These are phyloP conservation scores for Silurus asotus DNA, from an alignment of 2,113 vertebrate genomes.

Conservation along the genomic window DNA sequence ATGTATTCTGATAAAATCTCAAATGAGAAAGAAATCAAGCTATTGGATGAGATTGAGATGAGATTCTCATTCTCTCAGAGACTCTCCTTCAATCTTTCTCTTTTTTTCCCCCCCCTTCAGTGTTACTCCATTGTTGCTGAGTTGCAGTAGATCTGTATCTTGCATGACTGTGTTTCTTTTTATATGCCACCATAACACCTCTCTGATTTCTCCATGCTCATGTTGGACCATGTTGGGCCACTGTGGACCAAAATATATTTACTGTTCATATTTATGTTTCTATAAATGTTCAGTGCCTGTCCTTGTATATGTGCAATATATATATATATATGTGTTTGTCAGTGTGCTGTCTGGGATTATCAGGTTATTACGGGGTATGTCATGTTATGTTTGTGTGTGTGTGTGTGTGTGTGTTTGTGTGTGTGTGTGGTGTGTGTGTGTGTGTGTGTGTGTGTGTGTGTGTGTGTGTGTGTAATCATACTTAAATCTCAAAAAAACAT, in stretches of 20 bases:
- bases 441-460: not conserved
- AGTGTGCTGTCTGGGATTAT: not conserved
- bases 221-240: not conserved
- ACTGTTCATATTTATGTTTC: not conserved
- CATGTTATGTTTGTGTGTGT: not conserved
- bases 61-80: not conserved
- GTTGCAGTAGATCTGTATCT: constrained; percentile 73
- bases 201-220: not conserved
- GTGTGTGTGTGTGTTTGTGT: not conserved
- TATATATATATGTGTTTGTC: not conserved
- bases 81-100: not conserved
- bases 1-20: not conserved
- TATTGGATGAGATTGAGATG: not conserved
- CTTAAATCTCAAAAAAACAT: not conserved
- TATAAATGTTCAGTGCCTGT: not conserved
- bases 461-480: not conserved
- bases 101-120: not conserved
- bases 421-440: not conserved
- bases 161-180: constrained; percentile 59
- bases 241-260: not conserved
- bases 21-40: not conserved
- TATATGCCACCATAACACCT: not conserved
- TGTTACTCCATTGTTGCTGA: constrained; percentile 11
- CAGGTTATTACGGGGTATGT: not conserved
- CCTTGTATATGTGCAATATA: not conserved